Evolutionary conservation across 1,140 invertebrate species (phyloP).

Genomic region (Caerostris darwini): DNA sequence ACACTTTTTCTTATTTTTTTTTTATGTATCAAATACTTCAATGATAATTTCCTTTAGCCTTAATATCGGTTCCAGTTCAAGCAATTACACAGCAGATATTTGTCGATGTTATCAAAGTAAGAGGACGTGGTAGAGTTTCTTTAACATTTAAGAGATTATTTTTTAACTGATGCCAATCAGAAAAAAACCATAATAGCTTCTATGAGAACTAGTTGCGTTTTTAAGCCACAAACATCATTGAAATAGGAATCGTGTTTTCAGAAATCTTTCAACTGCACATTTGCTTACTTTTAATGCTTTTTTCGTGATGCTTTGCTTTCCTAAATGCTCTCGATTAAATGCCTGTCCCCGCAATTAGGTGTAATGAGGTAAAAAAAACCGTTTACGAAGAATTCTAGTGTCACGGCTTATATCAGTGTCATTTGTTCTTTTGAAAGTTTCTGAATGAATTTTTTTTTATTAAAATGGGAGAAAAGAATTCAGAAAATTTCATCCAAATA

Average conservation of each 20-base stretch:
- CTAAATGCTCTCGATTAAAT: conserved; percentile 7
- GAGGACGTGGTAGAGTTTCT: background rate
- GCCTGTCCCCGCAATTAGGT: background rate
- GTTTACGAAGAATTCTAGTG: background rate
- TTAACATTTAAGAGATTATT: background rate
- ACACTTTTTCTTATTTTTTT: too few species aligned
- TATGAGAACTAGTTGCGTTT: background rate
- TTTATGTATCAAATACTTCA: too few species aligned
- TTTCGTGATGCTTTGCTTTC: background rate
- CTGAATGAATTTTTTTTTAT: background rate
- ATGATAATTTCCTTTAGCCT: too few species aligned
- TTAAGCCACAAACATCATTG: background rate
- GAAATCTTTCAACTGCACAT: background rate
- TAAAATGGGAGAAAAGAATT: background rate
- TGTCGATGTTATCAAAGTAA: background rate
- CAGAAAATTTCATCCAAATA: background rate
- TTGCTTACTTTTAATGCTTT: background rate
- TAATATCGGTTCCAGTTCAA: too few species aligned
- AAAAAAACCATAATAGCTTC: background rate
- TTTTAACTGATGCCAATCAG: background rate
- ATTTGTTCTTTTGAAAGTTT: background rate
- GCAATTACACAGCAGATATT: too few species aligned
- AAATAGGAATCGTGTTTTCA: background rate
- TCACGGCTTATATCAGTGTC: background rate
- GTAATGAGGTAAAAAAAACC: background rate